Base-by-base conservation (phyloP, 1,140 invertebrate genomes). In the Ctenoplectra terminalis region DNA sequence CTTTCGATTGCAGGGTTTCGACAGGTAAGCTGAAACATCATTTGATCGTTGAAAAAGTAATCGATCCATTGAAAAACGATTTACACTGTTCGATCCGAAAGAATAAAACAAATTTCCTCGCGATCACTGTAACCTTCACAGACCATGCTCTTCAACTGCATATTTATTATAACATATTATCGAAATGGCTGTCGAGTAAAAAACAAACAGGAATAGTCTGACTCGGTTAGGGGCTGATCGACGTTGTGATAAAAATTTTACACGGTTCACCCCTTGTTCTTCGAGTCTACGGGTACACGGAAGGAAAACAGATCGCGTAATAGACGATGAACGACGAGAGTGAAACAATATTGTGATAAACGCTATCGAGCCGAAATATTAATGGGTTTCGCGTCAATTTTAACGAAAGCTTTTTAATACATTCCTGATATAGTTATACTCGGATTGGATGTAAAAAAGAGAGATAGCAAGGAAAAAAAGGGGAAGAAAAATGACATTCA, bases 171-270 rank as follows among this genome's bases (percentile, higher is more conserved):
- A n/a, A n/a, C n/a, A n/a, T n/a, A n/a, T n/a, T n/a, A n/a, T n/a
- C n/a, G n/a, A n/a, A n/a, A n/a, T n/a, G n/a, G n/a, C n/a, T n/a
- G n/a, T 72, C 40, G 37, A 64, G 20, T n/a, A 74, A 40, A 63
- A 76, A 11, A 29, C 63, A 82, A 76, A 82, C 37, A 60, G 15
- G 0, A 26, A 61, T 9, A 63, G 7, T 31, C 17, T 26, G 29
- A 75, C 37, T 17, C 43, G 43, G 0, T 58, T 8, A 23, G 23
- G 40, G n/a, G 34, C 23, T 40, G 9, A 29, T 20, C 5, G 71
- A 46, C 20, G 40, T 58, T 40, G 23, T 15, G n/a, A 40, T 11
- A 72, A 58, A 56, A 34, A 13, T n/a, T 11, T 23, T 26, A 31
- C 34, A 20, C 4, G 26, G 5, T 48, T n/a, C 1, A 7, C 2